Evolutionary conservation across 2,888 invertebrate genomes (phyloP).

Genomic region (Limnephilus lunatus): DNA sequence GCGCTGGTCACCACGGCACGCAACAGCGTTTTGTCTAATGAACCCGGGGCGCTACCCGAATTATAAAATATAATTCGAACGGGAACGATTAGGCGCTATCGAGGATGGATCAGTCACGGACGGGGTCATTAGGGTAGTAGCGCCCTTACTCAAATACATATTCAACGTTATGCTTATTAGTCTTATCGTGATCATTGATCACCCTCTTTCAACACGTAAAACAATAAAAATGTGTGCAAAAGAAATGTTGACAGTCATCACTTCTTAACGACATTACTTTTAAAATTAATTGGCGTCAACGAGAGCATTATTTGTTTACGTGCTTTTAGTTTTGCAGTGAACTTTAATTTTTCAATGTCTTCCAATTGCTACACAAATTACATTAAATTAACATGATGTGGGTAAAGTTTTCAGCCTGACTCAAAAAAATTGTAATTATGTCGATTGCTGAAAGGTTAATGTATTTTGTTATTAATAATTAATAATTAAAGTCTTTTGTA

Average conservation of each 20-base stretch:
- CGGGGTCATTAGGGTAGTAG: background rate
- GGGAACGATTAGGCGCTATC: constrained; percentile 47
- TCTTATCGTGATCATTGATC: constrained; percentile 27
- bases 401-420: no score
- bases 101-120: constrained; percentile 54
- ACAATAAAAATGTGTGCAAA: constrained; percentile 11
- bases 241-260: background rate
- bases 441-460: no score
- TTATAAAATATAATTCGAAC: constrained; percentile 29
- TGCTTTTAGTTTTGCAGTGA: background rate
- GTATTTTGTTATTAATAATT: no score
- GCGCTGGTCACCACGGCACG: constrained; percentile 53
- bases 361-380: no score
- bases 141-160: constrained; percentile 27
- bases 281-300: background rate
- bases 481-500: no score
- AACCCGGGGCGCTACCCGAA: constrained; percentile 48
- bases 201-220: background rate
- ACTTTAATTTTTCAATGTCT: background rate
- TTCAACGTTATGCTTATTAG: constrained; percentile 31
- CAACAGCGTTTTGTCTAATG: constrained; percentile 62
- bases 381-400: no score
- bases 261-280: background rate
- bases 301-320: background rate
- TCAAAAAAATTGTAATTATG: no score